These are phyloP conservation scores for Corynorhinus townsendii DNA, from an alignment of 2,113 vertebrate species.

Conservation along the genomic window DNA sequence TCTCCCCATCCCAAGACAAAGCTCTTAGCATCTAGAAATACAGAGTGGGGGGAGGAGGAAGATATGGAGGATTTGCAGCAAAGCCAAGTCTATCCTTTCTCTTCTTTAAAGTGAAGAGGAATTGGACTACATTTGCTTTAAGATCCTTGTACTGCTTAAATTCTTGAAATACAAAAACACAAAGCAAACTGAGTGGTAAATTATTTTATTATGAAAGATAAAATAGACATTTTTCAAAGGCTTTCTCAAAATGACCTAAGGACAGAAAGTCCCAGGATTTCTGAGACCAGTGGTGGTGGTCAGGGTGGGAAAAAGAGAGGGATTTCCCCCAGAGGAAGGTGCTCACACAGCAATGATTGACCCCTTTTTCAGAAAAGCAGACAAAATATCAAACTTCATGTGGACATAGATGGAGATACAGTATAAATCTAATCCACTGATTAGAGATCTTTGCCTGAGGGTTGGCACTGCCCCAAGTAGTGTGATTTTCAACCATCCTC, in stretches of 20 bases:
- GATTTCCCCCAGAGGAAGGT: neutral
- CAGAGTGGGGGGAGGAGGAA: neutral
- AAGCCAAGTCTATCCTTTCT: constrained; percentile 34
- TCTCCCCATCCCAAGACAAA: neutral
- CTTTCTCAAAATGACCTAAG: constrained; percentile 27
- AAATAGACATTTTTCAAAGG: constrained; percentile 11
- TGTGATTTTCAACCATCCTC: neutral
- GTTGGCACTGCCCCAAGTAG: neutral
- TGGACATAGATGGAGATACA: neutral
- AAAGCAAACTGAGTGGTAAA: neutral
- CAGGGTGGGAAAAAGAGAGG: neutral
- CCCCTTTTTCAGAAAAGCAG: neutral
- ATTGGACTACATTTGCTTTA: neutral
- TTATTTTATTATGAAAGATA: constrained; percentile 14
- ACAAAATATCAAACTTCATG: neutral
- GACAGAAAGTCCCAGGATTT: constrained; percentile 22
- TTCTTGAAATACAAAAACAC: constrained; percentile 20
- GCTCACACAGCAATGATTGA: neutral
- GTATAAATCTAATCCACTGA: neutral
- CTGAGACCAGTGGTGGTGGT: neutral
- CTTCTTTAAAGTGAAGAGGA: constrained; percentile 16
- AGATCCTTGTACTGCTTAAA: neutral
- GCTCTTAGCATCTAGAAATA: constrained; percentile 35
- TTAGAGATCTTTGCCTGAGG: neutral
- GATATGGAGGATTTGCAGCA: neutral